Percentiles rank a stretch among this genome's conserved stretches.
Conservation (phyloP, 2,888 invertebrate genomes). For the Tetheella fluctuosa region DNA sequence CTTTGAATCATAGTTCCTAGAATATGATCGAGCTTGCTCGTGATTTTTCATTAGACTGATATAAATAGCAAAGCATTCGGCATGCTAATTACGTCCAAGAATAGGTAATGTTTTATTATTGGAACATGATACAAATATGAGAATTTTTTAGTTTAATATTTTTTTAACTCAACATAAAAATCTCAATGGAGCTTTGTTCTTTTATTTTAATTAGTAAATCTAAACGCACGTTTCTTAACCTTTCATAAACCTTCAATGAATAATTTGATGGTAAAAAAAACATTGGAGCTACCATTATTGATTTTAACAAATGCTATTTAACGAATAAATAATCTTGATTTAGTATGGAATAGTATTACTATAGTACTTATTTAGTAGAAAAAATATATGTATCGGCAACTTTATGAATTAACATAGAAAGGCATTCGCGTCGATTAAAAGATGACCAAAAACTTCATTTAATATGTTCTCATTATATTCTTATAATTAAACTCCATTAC, state of each 20-base stretch:
- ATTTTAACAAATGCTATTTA: no score
- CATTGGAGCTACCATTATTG: no score
- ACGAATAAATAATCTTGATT: not conserved
- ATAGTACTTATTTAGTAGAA: no score
- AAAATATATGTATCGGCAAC: no score
- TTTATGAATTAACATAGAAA: no score
- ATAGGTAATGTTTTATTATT: not conserved
- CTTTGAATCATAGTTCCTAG: conserved; percentile 13
- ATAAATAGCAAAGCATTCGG: not conserved
- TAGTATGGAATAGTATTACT: not conserved
- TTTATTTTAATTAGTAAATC: no score
- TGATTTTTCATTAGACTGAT: not conserved
- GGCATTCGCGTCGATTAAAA: not conserved
- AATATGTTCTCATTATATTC: not conserved
- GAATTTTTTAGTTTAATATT: no score
- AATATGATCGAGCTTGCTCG: conserved; percentile 1
- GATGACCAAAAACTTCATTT: not conserved
- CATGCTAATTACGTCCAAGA: not conserved
- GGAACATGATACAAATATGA: no score
- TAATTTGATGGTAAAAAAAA: no score
- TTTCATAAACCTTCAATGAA: no score
- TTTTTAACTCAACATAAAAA: no score
- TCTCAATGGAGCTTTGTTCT: not conserved
- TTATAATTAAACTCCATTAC: not conserved
- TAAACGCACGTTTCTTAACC: no score